Base-by-base conservation (phyloP, 2,113 vertebrate genomes). In the Phylloscopus trochilus region DNA sequence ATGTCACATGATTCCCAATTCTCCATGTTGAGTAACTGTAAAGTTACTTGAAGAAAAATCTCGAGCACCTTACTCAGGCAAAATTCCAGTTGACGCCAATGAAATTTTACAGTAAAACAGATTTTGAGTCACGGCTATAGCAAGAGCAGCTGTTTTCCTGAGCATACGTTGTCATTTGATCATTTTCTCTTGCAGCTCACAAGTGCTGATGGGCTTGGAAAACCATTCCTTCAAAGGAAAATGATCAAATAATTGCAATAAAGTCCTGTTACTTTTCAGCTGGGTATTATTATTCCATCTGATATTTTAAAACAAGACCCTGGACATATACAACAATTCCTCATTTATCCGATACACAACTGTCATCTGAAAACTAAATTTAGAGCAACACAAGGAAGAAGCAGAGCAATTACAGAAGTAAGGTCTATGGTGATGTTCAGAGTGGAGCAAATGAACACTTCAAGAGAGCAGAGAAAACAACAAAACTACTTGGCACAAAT, bases 21-120 rank as follows among this genome's bases (percentile, higher is more conserved):
- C 92, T 94, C 88, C 83, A 53, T 70, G 37, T 60, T 51, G 86
- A 93, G 37, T 55, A 95, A 93, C 90, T 87, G 94, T 75, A 82
- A 95, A 96, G 86, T 93, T 87, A 81, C 76, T 96, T 60, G 93
- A 93, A 88, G 91, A 92, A 90, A 95, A 95, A 84, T 69, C 83
- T 78, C 3, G 0, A 75, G 90, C 79, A 93, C 92, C 92, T 96
- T 95, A 78, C 37, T 90, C 53, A 35, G 86, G 83, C 76, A 90
- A 84, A 90, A 95, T 94, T 96, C 95, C 88, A 92, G 66, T 87
- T 47, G 76, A 47, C 22, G 53, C 73, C 92, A 87, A 78, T 78
- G 92, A 92, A 93, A 73, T 75, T 68, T 72, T 66, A 49, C 74
- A 55, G 53, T 75, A 79, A 94, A 95, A 1, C 69, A 68, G 86